phyloP scores from a whole-genome alignment of 2,113 vertebrate genomes.

The Podarcis muralis region DNA sequence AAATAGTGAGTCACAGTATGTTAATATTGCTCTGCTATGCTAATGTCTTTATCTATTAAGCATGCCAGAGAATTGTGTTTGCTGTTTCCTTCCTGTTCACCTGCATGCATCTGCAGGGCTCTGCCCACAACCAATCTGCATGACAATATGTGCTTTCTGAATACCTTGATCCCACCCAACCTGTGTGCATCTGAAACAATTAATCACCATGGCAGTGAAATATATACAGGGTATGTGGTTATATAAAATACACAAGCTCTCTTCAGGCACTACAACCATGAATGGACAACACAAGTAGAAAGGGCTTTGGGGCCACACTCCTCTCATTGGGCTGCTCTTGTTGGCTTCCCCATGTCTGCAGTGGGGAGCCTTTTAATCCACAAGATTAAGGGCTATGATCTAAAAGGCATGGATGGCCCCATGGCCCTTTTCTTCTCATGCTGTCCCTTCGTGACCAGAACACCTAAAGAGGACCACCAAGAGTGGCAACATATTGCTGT shows the following conservation, averaged over 20 bases:
- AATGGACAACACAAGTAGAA: background rate
- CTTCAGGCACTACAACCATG: background rate
- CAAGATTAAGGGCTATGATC: too few species aligned
- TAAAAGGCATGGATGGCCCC: too few species aligned
- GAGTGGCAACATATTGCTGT: too few species aligned
- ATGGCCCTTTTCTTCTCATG: too few species aligned
- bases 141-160: slow-evolving; percentile 62
- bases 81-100: slow-evolving; percentile 62
- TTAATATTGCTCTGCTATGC: slow-evolving; percentile 36
- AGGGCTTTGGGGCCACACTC: background rate
- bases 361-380: too few species aligned
- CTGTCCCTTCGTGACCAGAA: too few species aligned
- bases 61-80: slow-evolving; percentile 43
- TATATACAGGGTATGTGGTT: slow-evolving; percentile 70
- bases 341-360: background rate
- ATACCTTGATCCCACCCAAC: slow-evolving; percentile 32
- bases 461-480: too few species aligned
- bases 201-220: slow-evolving; percentile 73
- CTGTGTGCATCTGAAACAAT: slow-evolving; percentile 68
- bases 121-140: slow-evolving; percentile 55
- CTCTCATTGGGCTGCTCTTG: background rate
- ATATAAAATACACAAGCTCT: slow-evolving; percentile 57
- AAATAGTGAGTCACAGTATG: slow-evolving; percentile 41
- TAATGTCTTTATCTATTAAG: slow-evolving; percentile 51
- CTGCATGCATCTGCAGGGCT: slow-evolving; percentile 59